A percentile compares a stretch with the other conserved stretches of the same genome.
Evolutionary conservation across 2,113 vertebrate species (phyloP).

Genomic region (Nanorana parkeri): DNA sequence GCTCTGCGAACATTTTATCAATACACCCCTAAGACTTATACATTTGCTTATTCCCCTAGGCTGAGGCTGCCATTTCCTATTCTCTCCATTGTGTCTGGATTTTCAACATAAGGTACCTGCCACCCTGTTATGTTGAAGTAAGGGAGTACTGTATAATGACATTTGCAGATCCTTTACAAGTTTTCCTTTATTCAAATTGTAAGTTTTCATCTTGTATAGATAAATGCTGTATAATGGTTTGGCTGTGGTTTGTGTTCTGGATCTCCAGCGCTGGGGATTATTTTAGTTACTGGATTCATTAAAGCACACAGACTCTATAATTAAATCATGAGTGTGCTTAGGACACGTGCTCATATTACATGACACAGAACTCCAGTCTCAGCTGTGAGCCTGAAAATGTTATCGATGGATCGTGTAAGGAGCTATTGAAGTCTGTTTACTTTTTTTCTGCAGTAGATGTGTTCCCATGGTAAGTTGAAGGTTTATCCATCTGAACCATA

Average conservation of each 20-base stretch:
- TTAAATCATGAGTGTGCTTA: conserved; percentile 5
- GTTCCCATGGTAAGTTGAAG: not conserved
- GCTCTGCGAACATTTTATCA: no score
- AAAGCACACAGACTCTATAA: conserved; percentile 10
- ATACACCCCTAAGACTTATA: no score
- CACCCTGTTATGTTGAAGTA: no score
- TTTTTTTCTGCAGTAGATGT: not conserved
- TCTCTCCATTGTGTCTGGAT: no score
- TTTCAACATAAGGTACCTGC: no score
- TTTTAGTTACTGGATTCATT: not conserved
- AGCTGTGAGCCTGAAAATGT: not conserved
- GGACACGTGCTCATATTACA: not conserved
- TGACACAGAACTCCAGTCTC: not conserved
- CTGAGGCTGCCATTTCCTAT: no score
- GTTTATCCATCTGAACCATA: no score
- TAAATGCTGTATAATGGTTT: not conserved
- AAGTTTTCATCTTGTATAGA: not conserved
- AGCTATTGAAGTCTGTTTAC: no score
- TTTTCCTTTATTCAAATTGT: no score
- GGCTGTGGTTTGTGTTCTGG: not conserved
- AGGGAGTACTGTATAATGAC: no score
- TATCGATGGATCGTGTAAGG: not conserved
- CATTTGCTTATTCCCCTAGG: no score
- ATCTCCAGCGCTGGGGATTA: not conserved
- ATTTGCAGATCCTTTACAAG: no score